Percentiles rank a stretch among this genome's conserved stretches.
Evolutionary conservation across 2,113 vertebrate genomes (phyloP).

Genomic region (Pardalotus punctatus): DNA sequence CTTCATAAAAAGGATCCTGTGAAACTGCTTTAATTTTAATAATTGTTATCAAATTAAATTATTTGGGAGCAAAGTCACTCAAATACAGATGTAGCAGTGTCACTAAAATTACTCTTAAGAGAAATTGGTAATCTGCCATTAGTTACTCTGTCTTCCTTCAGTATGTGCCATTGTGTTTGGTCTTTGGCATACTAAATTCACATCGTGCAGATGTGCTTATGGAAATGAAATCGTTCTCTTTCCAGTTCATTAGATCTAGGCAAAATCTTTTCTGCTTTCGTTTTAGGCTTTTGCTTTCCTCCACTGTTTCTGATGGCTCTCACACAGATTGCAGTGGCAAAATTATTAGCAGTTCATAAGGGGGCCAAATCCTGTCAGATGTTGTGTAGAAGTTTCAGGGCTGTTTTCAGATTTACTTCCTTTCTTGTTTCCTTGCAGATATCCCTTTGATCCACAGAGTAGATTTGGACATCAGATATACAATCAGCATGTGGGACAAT

Average conservation of each 20-base stretch:
- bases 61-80: neutral
- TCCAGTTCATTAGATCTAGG: neutral
- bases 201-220: neutral
- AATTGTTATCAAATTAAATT: neutral
- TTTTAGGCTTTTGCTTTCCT: slow-evolving; percentile 13
- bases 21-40: neutral
- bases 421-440: slow-evolving; percentile 67
- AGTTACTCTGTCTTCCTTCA: neutral
- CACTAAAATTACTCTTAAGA: neutral
- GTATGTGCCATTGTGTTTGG: neutral
- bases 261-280: neutral
- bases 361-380: slow-evolving; percentile 65
- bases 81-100: neutral
- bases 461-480: slow-evolving; percentile 25
- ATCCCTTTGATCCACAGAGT: slow-evolving; percentile 63
- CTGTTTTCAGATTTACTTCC: slow-evolving; percentile 73
- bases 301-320: slow-evolving; percentile 17
- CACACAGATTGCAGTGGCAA: slow-evolving; percentile 48
- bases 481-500: slow-evolving; percentile 21
- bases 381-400: slow-evolving; percentile 55
- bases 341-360: slow-evolving; percentile 66
- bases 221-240: neutral
- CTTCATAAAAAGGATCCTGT: neutral
- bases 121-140: neutral
- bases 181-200: neutral